A percentile compares a stretch with the other conserved stretches of the same genome.
Conservation (phyloP, 2,113 vertebrate species). For the Rhynchomys soricoides region DNA sequence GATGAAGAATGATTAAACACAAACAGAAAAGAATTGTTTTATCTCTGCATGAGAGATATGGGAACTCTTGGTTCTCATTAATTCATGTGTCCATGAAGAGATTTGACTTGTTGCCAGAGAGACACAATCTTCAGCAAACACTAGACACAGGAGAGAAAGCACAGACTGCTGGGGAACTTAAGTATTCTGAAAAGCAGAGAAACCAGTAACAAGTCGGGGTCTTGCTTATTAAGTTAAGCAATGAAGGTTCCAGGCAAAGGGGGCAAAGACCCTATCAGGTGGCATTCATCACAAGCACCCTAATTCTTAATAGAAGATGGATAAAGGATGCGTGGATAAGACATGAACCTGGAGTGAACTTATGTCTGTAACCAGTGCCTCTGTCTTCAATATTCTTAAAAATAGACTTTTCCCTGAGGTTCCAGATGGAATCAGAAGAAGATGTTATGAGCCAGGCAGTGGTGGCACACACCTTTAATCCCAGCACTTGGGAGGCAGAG, state of each 20-base stretch:
- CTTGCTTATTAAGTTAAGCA: background rate
- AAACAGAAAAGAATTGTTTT: background rate
- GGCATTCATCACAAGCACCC: background rate
- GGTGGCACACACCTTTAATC: too few relatives aligned
- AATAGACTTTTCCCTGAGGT: background rate
- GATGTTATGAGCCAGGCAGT: too few relatives aligned
- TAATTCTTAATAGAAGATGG: background rate
- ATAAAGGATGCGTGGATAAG: too few relatives aligned
- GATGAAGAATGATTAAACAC: background rate
- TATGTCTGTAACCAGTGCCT: fast-evolving
- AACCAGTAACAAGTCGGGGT: background rate
- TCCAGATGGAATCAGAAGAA: background rate
- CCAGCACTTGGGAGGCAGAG: too few relatives aligned
- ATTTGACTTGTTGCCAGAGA: background rate
- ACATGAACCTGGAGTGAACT: too few relatives aligned
- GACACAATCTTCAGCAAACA: background rate
- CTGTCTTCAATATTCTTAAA: background rate
- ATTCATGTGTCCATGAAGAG: background rate
- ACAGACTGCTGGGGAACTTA: background rate
- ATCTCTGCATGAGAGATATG: background rate
- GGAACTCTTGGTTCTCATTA: background rate
- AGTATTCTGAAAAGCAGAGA: background rate
- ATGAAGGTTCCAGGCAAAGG: too few relatives aligned
- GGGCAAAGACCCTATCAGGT: too few relatives aligned
- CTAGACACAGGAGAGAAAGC: background rate